Evolutionary conservation across 2,888 invertebrate species (phyloP), one percentile per base, ranked within the genome.

Genomic region (Strigamia transsilvanica): DNA sequence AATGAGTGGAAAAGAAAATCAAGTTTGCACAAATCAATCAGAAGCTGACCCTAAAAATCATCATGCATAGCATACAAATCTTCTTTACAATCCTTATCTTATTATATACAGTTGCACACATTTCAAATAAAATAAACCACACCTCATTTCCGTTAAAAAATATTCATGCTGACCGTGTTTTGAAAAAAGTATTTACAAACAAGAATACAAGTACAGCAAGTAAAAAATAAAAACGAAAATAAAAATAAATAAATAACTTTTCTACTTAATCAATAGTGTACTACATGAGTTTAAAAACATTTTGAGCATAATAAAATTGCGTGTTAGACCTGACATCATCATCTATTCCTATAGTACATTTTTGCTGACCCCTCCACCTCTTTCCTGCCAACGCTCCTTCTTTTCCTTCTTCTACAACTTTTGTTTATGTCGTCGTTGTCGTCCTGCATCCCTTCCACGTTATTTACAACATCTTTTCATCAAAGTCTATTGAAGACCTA

Each of bases 381-480:
- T 38, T 77, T 77, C 77, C 38, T 27, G 23, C 77, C 38, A 32
- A 77, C 38, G 32, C 38, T 77, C 77, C 77, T 38, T 34, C 77
- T 77, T 77, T 77, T 77, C 77, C 38, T 23, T 77, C 38, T 77
- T 32, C 38, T 77, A 9, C 5, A 77, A 34, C 77, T 77, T 38
- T 77, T 77, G 34, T 77, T 77, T 38, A 34, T 77, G 77, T 77
- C 77, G 34, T 34, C 21, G 18, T 56, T 56, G 56, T 56, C 56
- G 56, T 56, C 56, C 56, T 56, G 56, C 56, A 18, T 56, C 56
- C 56, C 56, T 18, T n/a, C 56, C 18, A 18, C 18, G 56, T 56
- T 56, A 56, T 56, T 56, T 56, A 56, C 56, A 56, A 56, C 56
- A 56, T 56, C 56, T 56, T 56, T 56, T 56, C 56, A 56, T 56